Percentiles rank a stretch among this genome's conserved stretches.
Conservation (phyloP, 2,888 invertebrate species). For the Aleiodes leptofemur region DNA sequence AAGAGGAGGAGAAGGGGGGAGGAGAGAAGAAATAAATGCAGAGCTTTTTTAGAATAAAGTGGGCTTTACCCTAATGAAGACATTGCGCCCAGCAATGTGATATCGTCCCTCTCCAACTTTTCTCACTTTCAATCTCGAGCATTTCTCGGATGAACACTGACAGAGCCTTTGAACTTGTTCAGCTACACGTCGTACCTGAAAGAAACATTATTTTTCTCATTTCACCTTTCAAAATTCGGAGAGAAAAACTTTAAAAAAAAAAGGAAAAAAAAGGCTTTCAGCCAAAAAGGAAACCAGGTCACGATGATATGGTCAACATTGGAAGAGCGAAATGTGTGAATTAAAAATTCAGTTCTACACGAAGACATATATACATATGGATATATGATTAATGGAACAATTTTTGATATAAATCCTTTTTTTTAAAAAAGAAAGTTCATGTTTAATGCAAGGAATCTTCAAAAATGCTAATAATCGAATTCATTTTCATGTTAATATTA, state of each 20-base stretch:
- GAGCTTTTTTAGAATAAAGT: not conserved
- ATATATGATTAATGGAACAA: too few relatives aligned
- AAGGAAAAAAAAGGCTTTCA: too few relatives aligned
- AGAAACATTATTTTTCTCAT: not conserved
- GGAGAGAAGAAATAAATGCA: conserved; percentile 1
- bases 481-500: too few relatives aligned
- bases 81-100: conserved; percentile 90
- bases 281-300: too few relatives aligned
- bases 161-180: conserved; percentile 85
- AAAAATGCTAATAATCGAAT: too few relatives aligned
- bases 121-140: conserved; percentile 85
- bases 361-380: too few relatives aligned
- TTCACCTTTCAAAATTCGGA: conserved; percentile 8
- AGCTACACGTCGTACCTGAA: conserved; percentile 75
- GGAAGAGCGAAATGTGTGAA: too few relatives aligned
- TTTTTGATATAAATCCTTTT: not conserved
- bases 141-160: conserved; percentile 83
- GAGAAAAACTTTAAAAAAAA: not conserved
- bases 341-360: too few relatives aligned
- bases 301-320: too few relatives aligned
- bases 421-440: not conserved
- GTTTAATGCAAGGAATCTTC: too few relatives aligned
- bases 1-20: not conserved
- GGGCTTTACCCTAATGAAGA: conserved; percentile 87
- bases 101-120: conserved; percentile 92